phyloP scores from a whole-genome alignment of 1,140 invertebrate genomes.

The Achatina immaculata region DNA sequence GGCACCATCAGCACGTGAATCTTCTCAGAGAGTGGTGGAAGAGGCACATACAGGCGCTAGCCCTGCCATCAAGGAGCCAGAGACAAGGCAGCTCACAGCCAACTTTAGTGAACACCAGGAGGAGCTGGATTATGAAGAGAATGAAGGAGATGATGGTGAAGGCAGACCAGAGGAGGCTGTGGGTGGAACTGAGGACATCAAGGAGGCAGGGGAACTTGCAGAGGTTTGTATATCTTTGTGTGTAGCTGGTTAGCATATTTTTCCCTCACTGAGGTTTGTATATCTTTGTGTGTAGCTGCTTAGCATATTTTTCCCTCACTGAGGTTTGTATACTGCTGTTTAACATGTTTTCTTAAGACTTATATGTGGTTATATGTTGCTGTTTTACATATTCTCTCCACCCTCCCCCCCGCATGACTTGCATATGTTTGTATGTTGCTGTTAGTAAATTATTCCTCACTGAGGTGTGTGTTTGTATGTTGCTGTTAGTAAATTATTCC shows the following conservation, averaged over 20 bases:
- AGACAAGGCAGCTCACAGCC: slow-evolving; percentile 44
- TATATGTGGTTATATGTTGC: background rate
- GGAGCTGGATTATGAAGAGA: slow-evolving; percentile 65
- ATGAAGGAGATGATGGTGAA: slow-evolving; percentile 46
- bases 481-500: too few relatives aligned
- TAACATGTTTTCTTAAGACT: background rate
- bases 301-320: background rate
- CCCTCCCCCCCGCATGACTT: background rate
- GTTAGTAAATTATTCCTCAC: background rate
- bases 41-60: background rate
- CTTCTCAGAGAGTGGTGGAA: background rate
- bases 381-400: background rate
- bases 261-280: slow-evolving; percentile 18
- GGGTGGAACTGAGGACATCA: slow-evolving; percentile 10
- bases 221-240: slow-evolving; percentile 9
- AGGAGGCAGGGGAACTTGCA: slow-evolving; percentile 45
- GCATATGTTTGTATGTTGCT: background rate
- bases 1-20: slow-evolving; percentile 2
- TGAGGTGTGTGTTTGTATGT: background rate
- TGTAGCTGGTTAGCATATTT: background rate
- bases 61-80: slow-evolving; percentile 34
- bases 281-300: background rate
- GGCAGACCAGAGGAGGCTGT: slow-evolving; percentile 41
- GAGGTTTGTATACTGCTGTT: slow-evolving; percentile 7
- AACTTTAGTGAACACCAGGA: slow-evolving; percentile 72